These are phyloP conservation scores for Pomacea maculata DNA, from an alignment of 1,140 invertebrate species.

Conservation along the genomic window DNA sequence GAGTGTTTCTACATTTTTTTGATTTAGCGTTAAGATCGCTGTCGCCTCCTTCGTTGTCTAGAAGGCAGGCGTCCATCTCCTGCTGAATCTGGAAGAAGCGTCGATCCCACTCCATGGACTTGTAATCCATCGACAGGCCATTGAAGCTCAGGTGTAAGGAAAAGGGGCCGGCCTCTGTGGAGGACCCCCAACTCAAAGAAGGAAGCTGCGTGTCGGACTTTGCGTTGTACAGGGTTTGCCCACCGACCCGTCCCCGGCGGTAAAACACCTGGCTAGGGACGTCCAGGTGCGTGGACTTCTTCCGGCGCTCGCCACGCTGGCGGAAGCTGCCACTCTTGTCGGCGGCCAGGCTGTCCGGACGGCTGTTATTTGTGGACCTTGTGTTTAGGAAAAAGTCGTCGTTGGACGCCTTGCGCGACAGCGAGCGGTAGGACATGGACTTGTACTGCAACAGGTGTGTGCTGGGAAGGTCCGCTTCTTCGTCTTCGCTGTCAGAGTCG, in stretches of 20 bases:
- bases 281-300: conserved; percentile 10
- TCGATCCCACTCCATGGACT: conserved; percentile 50
- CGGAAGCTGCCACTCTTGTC: conserved; percentile 19
- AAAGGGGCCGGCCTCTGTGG: background rate
- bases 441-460: background rate
- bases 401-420: conserved; percentile 6
- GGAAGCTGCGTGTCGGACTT: conserved; percentile 29
- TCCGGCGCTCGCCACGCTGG: conserved; percentile 3
- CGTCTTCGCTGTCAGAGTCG: background rate
- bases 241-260: conserved; percentile 10
- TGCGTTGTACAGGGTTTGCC: conserved; percentile 10
- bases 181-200: background rate
- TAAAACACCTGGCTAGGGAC: conserved; percentile 18
- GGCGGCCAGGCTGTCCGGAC: background rate
- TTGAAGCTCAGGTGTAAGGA: conserved; percentile 27
- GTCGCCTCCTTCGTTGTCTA: conserved; percentile 31
- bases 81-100: conserved; percentile 57
- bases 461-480: too few species aligned
- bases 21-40: conserved; percentile 9
- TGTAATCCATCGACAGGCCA: conserved; percentile 38
- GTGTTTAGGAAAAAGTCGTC: conserved; percentile 12
- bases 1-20: conserved; percentile 11
- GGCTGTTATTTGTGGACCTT: background rate
- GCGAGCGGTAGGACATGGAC: conserved; percentile 25
- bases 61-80: conserved; percentile 56